Base-by-base conservation (phyloP, 2,797 vertebrate species). In the Chiroxiphia lanceolata region DNA sequence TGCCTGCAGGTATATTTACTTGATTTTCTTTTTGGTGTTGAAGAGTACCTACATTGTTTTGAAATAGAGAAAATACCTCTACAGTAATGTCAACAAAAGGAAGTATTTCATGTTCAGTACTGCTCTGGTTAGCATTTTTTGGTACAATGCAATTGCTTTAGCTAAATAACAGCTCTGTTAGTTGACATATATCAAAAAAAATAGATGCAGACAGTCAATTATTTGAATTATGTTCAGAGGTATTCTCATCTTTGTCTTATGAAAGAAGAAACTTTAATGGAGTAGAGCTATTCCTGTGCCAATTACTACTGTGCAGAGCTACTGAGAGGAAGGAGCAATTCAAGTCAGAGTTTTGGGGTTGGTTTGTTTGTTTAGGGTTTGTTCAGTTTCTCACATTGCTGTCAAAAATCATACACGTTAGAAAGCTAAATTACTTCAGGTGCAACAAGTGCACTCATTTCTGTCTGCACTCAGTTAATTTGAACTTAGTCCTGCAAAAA, bases 131-230 rank as follows among this genome's bases (percentile, higher is more conserved):
- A 59, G 68, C 16, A 72, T 60, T 47, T 57, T 84, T 76, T 84
- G n/a, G n/a, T 38, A 74, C 25, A 83, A 34, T 54, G 44, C 38
- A 92, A 68, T 47, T 89, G 47, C 36, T 89, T 80, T 33, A 77
- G 63, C 72, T 87, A 72, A n/a, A 48, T 69, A 89, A 75, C 40
- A 85, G 71, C 54, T 85, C 88, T 45, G 38, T 63, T 90, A 51
- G 48, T 34, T 91, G 88, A 92, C 68, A 82, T 67, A n/a, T 44
- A 92, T 57, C 74, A 96, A 88, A 86, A 82, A 94, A 97, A 95
- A 93, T 56, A 92, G 75, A 89, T 40, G 78, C 67, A 87, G 85
- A 53, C 69, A 94, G 74, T 91, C 96, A 95, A 96, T 97, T 95
- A 97, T 92, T 84, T 93, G 63, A 68, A 94, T 85, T 69, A 70